A percentile compares a stretch with the other conserved stretches of the same genome.
These are phyloP conservation scores for Iselma pallidipennis DNA, from an alignment of 2,888 invertebrate species.

Conservation along the genomic window DNA sequence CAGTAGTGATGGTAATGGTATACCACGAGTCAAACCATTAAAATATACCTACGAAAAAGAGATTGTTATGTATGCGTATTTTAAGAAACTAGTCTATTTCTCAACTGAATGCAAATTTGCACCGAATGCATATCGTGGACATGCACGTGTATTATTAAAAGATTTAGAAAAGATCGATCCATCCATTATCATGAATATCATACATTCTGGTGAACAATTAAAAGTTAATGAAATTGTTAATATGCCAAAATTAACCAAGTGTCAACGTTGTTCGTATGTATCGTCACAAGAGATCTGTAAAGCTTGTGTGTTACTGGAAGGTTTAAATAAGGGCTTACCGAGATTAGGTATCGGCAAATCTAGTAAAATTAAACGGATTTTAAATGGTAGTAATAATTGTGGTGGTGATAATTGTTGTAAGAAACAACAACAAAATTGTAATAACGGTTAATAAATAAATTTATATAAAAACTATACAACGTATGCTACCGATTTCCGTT, in stretches of 20 bases:
- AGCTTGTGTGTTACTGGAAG: constrained; percentile 94
- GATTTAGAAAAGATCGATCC: constrained; percentile 94
- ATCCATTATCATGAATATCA: constrained; percentile 89
- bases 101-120: constrained; percentile 99
- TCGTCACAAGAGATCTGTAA: constrained; percentile 95
- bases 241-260: constrained; percentile 79
- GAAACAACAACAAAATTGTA: constrained; percentile 13
- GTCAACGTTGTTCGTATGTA: constrained; percentile 85
- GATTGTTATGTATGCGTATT: constrained; percentile 99
- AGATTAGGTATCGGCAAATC: constrained; percentile 89
- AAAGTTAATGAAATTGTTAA: constrained; percentile 80
- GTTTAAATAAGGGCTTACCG: constrained; percentile 91
- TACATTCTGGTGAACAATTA: constrained; percentile 88
- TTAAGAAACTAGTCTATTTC: constrained; percentile 94
- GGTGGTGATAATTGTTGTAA: constrained; percentile 8
- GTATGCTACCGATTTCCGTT: constrained; percentile 74
- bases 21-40: constrained; percentile 92
- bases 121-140: constrained; percentile 95
- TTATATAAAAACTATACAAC: constrained; percentile 61
- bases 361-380: constrained; percentile 73
- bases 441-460: constrained; percentile 23
- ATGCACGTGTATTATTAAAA: constrained; percentile 88
- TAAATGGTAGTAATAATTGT: constrained; percentile 59
- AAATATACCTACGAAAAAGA: constrained; percentile 99
- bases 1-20: constrained; percentile 70